These are phyloP conservation scores for Unio pictorum DNA, from an alignment of 2,888 invertebrate species.

Conservation along the genomic window DNA sequence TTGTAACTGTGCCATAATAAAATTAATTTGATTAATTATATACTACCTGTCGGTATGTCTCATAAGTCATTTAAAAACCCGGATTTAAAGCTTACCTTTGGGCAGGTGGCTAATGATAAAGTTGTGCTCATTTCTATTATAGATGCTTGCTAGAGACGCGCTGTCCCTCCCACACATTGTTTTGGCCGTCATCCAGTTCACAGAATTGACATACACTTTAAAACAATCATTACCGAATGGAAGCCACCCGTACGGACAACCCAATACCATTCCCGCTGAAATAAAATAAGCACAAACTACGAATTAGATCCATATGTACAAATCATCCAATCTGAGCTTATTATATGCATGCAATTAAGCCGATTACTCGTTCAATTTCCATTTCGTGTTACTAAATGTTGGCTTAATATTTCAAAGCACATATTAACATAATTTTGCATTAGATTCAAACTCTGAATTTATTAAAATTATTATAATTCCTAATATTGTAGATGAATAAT, in stretches of 20 bases:
- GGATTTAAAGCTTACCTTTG: constrained; percentile 14
- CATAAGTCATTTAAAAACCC: background rate
- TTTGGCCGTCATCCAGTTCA: constrained; percentile 26
- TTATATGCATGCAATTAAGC: no score
- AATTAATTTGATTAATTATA: background rate
- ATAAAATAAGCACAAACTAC: background rate
- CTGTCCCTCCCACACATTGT: constrained; percentile 26
- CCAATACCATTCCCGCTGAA: constrained; percentile 36
- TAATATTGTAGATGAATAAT: no score
- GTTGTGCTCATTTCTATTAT: constrained; percentile 27
- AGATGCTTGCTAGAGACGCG: constrained; percentile 32
- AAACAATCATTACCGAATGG: constrained; percentile 36
- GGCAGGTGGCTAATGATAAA: constrained; percentile 32
- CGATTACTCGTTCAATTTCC: no score
- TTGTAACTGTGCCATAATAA: background rate
- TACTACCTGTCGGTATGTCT: background rate
- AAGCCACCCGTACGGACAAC: constrained; percentile 38
- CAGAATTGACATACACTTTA: constrained; percentile 8
- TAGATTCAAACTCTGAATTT: no score
- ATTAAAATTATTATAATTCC: no score
- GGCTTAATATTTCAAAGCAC: no score
- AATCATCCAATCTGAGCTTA: no score
- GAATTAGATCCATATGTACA: no score
- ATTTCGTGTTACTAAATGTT: no score
- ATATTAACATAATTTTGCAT: no score